Evolutionary conservation across 1,140 invertebrate species (phyloP), one percentile per base, ranked within the genome.

Genomic region (Zaprionus kolodkinae): DNA sequence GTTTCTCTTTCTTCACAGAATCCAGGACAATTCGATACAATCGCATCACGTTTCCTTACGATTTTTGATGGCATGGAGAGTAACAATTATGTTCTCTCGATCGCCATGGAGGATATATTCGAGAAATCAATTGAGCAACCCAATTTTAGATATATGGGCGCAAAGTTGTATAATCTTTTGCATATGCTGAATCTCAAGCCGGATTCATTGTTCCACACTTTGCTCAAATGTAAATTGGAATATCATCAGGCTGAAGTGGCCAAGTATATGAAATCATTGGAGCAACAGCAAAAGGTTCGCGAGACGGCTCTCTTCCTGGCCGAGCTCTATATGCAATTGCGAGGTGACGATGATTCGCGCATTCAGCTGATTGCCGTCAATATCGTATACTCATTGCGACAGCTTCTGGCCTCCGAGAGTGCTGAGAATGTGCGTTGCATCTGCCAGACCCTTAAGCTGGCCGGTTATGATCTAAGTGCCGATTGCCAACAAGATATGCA

Each of bases 361-460:
- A 83, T 92, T 10, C 76, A 89, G 33, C 61, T 92, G 27, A 92
- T 92, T 65, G 91, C 91, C 3, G 79, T 81, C 30, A 92, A 92
- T 61, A 92, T 92, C 38, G 91, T 92, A 0, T 90, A 81, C 57
- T 91, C 91, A 2, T 63, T 92, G 35, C 78, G 76, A 13, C 78
- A 91, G 50, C 74, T 92, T 4, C 45, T 92, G 21, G 64, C 62
- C 6, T 73, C 62, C 10, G 91, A 91, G 56, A 84, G 55, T 56
- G 68, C 89, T 52, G 93, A 94, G 30, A 94, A 94, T 91, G 85
- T 94, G 2, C 94, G 94, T 72, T 94, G 93, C 81, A 93, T 93
- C 62, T 94, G 94, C 78, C 93, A 94, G 91, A 93, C 93, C 35
- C 74, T 94, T 9, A 94, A 94, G 78, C 60, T 93, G 63, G 91